phyloP scores from a whole-genome alignment of 1,140 invertebrate species.

The Caligus rogercresseyi region DNA sequence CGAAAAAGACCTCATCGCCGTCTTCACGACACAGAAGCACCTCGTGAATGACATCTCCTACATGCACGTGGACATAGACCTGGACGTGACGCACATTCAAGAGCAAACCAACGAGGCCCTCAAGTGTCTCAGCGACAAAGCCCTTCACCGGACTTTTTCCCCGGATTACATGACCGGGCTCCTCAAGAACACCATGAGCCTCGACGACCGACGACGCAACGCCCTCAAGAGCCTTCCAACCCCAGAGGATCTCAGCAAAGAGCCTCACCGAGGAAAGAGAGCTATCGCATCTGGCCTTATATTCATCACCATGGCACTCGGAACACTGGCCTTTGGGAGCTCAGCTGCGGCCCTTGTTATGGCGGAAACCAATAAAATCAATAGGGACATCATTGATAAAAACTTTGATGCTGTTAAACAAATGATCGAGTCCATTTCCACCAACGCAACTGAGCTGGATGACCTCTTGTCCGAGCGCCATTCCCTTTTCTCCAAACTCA shows the following conservation, averaged over 20 bases:
- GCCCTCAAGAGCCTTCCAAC: background rate
- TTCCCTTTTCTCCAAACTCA: background rate
- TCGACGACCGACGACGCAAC: background rate
- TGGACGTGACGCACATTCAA: background rate
- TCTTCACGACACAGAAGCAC: background rate
- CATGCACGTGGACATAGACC: background rate
- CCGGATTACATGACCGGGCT: background rate
- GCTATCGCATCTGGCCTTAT: background rate
- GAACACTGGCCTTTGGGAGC: background rate
- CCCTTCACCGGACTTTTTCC: background rate
- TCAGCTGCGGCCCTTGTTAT: background rate
- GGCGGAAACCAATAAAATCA: background rate
- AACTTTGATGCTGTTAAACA: background rate
- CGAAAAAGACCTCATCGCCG: background rate
- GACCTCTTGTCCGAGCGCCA: background rate
- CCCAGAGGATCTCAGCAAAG: background rate
- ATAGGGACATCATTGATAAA: background rate
- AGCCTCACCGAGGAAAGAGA: background rate
- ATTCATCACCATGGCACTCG: background rate
- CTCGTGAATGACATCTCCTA: background rate
- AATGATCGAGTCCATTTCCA: background rate
- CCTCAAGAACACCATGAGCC: background rate
- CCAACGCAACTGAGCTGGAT: background rate
- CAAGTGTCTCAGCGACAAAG: background rate
- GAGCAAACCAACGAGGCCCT: background rate